Percentiles rank a stretch among this genome's conserved stretches.
phyloP scores from a whole-genome alignment of 2,888 invertebrate species.

The Spodoptera exigua region DNA sequence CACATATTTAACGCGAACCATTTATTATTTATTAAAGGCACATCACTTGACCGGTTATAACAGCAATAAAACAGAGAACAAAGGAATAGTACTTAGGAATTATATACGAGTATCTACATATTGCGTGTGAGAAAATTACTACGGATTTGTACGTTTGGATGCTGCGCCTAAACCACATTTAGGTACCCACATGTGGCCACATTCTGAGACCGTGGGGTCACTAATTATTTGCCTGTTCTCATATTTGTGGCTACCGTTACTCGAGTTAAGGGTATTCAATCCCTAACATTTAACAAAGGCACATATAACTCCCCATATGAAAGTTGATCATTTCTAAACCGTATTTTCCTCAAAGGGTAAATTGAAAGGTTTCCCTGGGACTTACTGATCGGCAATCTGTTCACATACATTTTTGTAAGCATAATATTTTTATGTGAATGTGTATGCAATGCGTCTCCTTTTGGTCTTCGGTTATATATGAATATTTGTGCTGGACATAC shows the following conservation, averaged over 20 bases:
- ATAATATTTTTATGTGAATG: conserved; percentile 42
- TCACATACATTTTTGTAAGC: conserved; percentile 40
- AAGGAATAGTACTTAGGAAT: conserved; percentile 10
- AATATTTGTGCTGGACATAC: conserved; percentile 35
- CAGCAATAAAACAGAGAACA: conserved; percentile 9
- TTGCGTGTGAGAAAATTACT: conserved; percentile 33
- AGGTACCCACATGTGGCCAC: conserved; percentile 34
- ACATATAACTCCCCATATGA: conserved; percentile 35
- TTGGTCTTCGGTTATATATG: conserved; percentile 31
- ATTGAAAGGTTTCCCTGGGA: conserved; percentile 52
- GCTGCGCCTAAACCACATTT: conserved; percentile 46
- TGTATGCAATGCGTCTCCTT: conserved; percentile 24
- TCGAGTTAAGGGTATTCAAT: conserved; percentile 38
- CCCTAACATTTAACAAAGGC: conserved; percentile 55
- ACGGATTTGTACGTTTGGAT: conserved; percentile 27
- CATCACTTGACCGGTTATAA: conserved; percentile 5
- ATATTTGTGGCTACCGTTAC: conserved; percentile 48
- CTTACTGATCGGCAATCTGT: conserved; percentile 46
- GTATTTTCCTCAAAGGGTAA: conserved; percentile 54
- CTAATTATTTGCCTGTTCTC: conserved; percentile 51
- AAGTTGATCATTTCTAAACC: conserved; percentile 54
- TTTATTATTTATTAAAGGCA: not conserved
- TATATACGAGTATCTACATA: conserved; percentile 19
- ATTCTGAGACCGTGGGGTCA: conserved; percentile 27
- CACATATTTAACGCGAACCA: too few relatives aligned